Percentiles rank a stretch among this genome's conserved stretches.
Evolutionary conservation across 1,140 invertebrate species (phyloP).

Genomic region (Nilaparvata lugens): DNA sequence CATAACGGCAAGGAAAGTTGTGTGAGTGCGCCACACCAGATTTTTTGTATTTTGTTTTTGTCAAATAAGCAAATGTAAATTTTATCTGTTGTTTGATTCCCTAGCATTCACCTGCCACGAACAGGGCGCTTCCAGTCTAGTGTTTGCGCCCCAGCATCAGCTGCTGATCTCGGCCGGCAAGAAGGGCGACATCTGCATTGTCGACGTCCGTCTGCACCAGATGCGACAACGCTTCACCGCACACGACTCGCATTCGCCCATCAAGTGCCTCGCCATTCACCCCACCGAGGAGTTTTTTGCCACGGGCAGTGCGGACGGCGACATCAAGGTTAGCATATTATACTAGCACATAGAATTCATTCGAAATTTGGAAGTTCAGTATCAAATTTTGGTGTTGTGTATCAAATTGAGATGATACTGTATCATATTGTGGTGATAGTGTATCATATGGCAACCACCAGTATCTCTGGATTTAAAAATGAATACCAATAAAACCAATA

Average conservation of each 20-base stretch:
- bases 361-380: too few species aligned
- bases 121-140: conserved; percentile 75
- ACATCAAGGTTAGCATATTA: conserved; percentile 86
- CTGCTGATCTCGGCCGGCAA: conserved; percentile 89
- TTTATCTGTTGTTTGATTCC: conserved; percentile 6
- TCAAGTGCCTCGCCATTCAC: conserved; percentile 92
- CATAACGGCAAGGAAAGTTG: too few species aligned
- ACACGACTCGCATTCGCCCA: conserved; percentile 81
- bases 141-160: conserved; percentile 89
- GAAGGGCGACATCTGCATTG: conserved; percentile 91
- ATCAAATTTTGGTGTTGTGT: too few species aligned
- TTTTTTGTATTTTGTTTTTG: too few species aligned
- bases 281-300: conserved; percentile 94
- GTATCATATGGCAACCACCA: too few species aligned
- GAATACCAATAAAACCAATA: too few species aligned
- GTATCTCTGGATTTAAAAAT: too few species aligned
- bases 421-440: too few species aligned
- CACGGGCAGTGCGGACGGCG: conserved; percentile 95
- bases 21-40: too few species aligned
- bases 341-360: too few species aligned
- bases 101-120: conserved; percentile 90
- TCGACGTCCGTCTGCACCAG: conserved; percentile 82
- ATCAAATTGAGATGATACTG: too few species aligned
- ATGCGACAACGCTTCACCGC: conserved; percentile 84
- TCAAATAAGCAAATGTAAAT: too few species aligned